Evolutionary conservation across 2,888 invertebrate genomes (phyloP).

Genomic region (Tachina lurida): DNA sequence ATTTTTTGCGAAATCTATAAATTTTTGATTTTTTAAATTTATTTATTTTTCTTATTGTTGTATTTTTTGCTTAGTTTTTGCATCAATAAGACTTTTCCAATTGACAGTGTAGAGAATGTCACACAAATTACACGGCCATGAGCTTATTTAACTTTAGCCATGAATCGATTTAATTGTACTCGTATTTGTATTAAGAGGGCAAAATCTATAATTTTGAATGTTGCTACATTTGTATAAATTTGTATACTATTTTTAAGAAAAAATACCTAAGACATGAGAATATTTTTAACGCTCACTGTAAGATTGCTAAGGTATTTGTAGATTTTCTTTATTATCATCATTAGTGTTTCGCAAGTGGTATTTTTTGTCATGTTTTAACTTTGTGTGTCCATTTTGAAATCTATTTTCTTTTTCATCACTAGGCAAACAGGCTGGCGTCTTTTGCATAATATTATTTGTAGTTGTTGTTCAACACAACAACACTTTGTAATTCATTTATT

Average conservation of each 20-base stretch:
- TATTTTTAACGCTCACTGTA: slow-evolving; percentile 9
- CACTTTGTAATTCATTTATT: slow-evolving; percentile 43
- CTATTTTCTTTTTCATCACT: slow-evolving; percentile 35
- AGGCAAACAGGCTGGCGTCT: slow-evolving; percentile 25
- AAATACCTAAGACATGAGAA: background rate
- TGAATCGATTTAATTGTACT: no score
- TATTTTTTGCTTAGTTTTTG: no score
- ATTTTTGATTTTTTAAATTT: no score
- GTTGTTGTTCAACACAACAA: background rate
- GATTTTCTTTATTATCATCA: background rate
- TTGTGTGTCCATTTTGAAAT: slow-evolving; percentile 20
- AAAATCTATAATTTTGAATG: no score
- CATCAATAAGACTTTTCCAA: no score
- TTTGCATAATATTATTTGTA: slow-evolving; percentile 37
- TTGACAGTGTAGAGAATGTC: no score
- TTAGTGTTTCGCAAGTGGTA: slow-evolving; percentile 25
- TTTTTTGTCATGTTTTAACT: slow-evolving; percentile 11
- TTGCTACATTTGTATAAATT: no score
- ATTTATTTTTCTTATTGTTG: no score
- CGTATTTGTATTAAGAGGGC: no score
- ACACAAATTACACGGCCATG: no score
- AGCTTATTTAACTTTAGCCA: no score
- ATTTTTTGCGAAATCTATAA: no score
- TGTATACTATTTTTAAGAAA: background rate
- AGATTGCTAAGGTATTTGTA: background rate